Conservation (phyloP, 2,797 vertebrate genomes). For the Semotilus atromaculatus region DNA sequence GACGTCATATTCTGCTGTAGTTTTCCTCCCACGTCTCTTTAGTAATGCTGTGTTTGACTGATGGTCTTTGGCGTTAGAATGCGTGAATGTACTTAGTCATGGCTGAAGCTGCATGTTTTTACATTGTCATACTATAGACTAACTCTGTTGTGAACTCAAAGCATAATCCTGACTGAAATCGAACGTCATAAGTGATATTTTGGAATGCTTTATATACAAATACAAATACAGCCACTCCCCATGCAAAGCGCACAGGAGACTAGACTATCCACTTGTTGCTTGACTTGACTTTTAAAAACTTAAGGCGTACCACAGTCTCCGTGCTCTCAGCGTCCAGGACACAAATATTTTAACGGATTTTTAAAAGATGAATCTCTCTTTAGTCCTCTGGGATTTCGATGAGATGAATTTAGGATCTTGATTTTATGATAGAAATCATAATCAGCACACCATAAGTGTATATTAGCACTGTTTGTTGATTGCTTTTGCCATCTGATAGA, state of each 20-base stretch:
- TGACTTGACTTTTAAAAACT: neutral
- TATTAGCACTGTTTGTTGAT: neutral
- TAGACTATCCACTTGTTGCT: neutral
- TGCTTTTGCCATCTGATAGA: neutral
- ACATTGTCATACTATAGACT: neutral
- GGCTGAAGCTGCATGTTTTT: neutral
- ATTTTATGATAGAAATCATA: neutral
- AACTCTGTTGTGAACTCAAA: neutral
- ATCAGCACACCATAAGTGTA: neutral
- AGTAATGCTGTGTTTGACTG: neutral
- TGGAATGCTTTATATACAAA: neutral
- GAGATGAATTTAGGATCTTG: neutral
- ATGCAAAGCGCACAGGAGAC: neutral
- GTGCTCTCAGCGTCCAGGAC: neutral
- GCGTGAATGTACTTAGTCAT: constrained; percentile 8
- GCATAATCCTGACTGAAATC: neutral
- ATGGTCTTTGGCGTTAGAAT: neutral
- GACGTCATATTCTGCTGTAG: constrained; percentile 4
- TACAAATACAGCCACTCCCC: neutral
- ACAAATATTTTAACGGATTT: neutral
- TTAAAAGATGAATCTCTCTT: neutral
- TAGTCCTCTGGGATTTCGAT: neutral
- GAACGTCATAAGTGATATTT: neutral
- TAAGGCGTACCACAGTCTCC: neutral
- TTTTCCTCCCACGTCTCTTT: neutral